Conservation (phyloP, 1,140 invertebrate genomes). For the Reticulitermes speratus region DNA sequence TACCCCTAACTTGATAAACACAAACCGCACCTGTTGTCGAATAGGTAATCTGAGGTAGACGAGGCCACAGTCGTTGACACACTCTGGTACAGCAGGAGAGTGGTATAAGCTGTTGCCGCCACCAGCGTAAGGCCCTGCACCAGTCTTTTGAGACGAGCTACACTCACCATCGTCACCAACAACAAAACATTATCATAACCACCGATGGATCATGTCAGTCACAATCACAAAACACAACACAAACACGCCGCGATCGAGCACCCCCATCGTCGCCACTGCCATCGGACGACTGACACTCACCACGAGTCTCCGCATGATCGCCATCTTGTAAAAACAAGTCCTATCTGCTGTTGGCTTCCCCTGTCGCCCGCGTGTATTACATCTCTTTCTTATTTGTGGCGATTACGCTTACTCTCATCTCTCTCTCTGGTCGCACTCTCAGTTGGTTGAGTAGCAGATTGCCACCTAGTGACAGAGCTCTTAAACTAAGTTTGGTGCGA, state of each 20-base stretch:
- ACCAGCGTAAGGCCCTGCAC: constrained; percentile 30
- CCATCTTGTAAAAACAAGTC: background rate
- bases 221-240: background rate
- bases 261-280: background rate
- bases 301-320: background rate
- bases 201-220: no score
- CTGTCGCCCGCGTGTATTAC: background rate
- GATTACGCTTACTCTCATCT: background rate
- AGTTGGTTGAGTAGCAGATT: background rate
- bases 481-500: background rate
- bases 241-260: background rate
- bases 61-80: constrained; percentile 42
- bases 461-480: background rate
- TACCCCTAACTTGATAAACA: no score
- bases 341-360: background rate
- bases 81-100: constrained; percentile 62
- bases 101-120: constrained; percentile 54
- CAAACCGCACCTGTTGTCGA: constrained; percentile 49
- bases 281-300: background rate
- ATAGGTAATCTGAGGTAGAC: constrained; percentile 38
- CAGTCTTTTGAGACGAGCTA: constrained; percentile 28
- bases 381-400: background rate
- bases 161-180: constrained; percentile 28
- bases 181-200: background rate
- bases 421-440: background rate